Conservation (phyloP, 2,797 vertebrate genomes). For the Antrozous pallidus region DNA sequence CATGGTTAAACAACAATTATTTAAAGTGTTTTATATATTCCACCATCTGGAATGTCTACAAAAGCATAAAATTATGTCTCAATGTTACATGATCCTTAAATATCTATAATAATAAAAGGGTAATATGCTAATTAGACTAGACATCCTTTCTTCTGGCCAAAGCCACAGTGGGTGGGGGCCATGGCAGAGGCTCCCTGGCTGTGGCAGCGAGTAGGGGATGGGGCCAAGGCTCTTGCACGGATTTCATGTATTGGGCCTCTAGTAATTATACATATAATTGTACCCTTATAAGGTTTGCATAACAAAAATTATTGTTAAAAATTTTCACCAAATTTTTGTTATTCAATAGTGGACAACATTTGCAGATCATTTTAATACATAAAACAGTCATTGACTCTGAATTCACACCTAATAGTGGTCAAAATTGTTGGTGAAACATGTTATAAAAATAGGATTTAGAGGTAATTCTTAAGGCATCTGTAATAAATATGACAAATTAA, state of each 20-base stretch:
- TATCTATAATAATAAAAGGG: not conserved
- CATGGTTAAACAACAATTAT: conserved; percentile 59
- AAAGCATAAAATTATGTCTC: conserved; percentile 57
- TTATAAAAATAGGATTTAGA: conserved; percentile 1
- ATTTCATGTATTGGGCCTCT: too few species aligned
- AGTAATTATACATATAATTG: not conserved
- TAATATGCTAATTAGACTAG: too few species aligned
- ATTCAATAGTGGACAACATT: not conserved
- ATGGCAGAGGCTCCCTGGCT: too few species aligned
- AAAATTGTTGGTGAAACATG: not conserved
- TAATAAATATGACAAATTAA: not conserved
- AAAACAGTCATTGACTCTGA: not conserved
- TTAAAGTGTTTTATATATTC: conserved; percentile 69
- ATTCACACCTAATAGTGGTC: not conserved
- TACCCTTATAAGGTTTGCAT: not conserved
- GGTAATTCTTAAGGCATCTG: not conserved
- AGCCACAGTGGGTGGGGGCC: too few species aligned
- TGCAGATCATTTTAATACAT: not conserved
- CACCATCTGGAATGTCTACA: conserved; percentile 66
- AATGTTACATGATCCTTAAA: conserved; percentile 53
- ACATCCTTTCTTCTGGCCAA: too few species aligned
- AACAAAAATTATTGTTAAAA: not conserved
- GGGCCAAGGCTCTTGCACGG: too few species aligned
- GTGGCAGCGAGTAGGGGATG: too few species aligned
- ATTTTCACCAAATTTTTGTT: conserved; percentile 1